Evolutionary conservation across 2,113 vertebrate species (phyloP).

Genomic region (Eudyptes chrysolophus): DNA sequence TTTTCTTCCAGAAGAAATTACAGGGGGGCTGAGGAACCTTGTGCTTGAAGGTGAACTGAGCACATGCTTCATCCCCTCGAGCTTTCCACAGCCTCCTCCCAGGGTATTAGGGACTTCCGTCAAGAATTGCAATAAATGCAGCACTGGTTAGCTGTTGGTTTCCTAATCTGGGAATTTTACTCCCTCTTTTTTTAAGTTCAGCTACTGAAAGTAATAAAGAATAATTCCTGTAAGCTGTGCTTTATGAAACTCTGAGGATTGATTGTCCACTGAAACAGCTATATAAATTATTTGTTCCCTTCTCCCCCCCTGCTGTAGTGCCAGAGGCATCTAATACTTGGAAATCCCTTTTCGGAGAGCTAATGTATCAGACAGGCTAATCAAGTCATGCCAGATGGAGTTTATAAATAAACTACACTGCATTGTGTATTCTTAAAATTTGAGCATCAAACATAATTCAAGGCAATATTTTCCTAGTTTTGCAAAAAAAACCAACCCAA

Average conservation of each 20-base stretch:
- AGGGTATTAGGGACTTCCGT: background rate
- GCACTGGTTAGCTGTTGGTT: background rate
- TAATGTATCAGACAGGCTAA: conserved; percentile 8
- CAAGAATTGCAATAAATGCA: background rate
- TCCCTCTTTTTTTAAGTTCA: background rate
- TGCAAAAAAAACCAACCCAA: background rate
- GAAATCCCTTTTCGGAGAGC: background rate
- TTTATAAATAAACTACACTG: background rate
- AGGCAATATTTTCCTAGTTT: background rate
- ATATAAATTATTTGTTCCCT: background rate
- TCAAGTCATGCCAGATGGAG: conserved; percentile 4
- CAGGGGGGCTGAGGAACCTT: background rate
- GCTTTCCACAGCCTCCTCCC: background rate
- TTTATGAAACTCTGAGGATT: background rate
- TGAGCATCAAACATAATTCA: background rate
- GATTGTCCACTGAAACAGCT: background rate
- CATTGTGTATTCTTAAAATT: background rate
- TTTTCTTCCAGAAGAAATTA: background rate
- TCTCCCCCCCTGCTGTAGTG: background rate
- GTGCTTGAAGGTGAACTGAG: background rate
- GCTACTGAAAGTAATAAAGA: background rate
- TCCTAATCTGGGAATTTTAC: background rate
- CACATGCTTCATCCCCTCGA: background rate
- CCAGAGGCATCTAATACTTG: background rate
- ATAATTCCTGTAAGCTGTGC: background rate